phyloP scores from a whole-genome alignment of 2,888 invertebrate genomes.

The Harpalus rufipes region DNA sequence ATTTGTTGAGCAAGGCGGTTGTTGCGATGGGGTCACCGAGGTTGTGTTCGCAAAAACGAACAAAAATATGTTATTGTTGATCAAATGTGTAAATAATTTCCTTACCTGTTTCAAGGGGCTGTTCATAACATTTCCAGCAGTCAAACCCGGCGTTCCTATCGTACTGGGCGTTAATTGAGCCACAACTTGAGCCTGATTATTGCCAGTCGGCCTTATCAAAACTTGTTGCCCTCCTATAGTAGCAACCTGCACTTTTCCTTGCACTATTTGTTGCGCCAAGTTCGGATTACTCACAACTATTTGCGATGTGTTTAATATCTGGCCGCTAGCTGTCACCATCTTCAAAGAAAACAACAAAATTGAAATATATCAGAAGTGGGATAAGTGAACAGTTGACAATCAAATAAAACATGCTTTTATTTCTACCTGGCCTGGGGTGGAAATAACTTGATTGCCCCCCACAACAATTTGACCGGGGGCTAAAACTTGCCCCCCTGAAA shows the following conservation, averaged over 20 bases:
- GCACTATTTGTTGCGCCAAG: constrained; percentile 89
- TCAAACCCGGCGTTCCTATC: constrained; percentile 32
- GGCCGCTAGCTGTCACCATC: constrained; percentile 76
- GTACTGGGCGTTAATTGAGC: constrained; percentile 81
- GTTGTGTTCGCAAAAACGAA: no score
- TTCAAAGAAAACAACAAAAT: constrained; percentile 69
- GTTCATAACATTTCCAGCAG: constrained; percentile 39
- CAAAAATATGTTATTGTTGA: no score
- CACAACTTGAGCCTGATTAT: constrained; percentile 88
- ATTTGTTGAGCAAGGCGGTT: no score
- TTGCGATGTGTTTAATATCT: constrained; percentile 79
- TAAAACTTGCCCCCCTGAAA: constrained; percentile 75
- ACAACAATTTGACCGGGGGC: constrained; percentile 73
- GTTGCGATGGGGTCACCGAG: no score
- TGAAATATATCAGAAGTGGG: background rate
- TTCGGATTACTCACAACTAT: constrained; percentile 88
- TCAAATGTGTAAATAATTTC: no score
- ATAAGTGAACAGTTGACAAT: no score
- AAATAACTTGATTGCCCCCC: constrained; percentile 75
- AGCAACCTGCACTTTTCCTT: constrained; percentile 90
- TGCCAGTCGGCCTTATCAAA: constrained; percentile 87
- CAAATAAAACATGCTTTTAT: no score
- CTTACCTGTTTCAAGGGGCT: constrained; percentile 64
- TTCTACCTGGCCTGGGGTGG: constrained; percentile 58
- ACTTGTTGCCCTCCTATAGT: constrained; percentile 93